phyloP scores from a whole-genome alignment of 2,113 vertebrate species.

The Bubo bubo region DNA sequence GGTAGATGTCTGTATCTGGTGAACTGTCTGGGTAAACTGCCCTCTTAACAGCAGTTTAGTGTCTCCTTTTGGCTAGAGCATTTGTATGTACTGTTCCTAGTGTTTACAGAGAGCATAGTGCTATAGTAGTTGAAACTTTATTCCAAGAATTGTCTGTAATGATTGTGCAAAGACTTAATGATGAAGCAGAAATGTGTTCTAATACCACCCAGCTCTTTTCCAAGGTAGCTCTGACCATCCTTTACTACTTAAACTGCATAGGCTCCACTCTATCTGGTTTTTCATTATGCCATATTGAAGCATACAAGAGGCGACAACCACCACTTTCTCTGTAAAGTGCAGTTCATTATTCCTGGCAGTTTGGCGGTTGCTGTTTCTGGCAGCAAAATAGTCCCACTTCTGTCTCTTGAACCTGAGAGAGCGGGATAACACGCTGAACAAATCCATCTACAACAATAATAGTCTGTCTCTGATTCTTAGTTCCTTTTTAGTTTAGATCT shows the following conservation, averaged over 20 bases:
- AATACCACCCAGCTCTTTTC: not conserved
- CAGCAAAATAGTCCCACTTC: not conserved
- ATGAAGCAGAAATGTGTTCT: not conserved
- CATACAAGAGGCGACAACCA: not conserved
- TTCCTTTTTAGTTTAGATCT: not conserved
- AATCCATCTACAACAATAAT: not conserved
- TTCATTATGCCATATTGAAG: not conserved
- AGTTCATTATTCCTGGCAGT: not conserved
- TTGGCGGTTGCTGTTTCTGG: not conserved
- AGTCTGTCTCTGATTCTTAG: not conserved
- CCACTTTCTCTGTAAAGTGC: not conserved
- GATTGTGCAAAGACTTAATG: not conserved
- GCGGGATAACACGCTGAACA: not conserved
- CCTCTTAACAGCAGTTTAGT: not conserved
- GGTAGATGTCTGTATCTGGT: not conserved
- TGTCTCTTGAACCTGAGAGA: not conserved
- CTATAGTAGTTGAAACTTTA: not conserved
- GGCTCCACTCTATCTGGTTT: not conserved
- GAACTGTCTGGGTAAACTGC: not conserved
- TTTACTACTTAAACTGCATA: not conserved
- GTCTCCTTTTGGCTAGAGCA: not conserved
- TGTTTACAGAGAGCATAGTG: not conserved
- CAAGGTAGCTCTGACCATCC: not conserved
- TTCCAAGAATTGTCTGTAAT: not conserved
- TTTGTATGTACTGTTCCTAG: not conserved